phyloP scores from a whole-genome alignment of 2,797 vertebrate genomes.

The Muraenolepis orangiensis region DNA sequence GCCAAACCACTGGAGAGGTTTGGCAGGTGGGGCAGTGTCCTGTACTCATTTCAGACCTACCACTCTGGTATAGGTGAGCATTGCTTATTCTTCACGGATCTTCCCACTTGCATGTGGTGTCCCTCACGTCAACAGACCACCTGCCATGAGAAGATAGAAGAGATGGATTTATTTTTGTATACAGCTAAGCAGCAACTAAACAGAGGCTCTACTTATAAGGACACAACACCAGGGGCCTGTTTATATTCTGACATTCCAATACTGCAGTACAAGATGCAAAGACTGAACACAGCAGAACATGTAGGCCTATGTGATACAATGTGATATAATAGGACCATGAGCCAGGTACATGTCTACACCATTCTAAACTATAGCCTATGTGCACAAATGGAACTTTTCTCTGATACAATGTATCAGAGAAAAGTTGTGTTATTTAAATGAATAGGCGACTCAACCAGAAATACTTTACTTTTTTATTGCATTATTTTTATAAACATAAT shows the following conservation, averaged over 20 bases:
- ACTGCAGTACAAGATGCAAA: too few relatives aligned
- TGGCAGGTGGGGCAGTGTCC: background rate
- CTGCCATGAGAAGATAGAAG: background rate
- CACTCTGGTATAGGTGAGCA: background rate
- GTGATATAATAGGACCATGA: too few relatives aligned
- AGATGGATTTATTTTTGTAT: background rate
- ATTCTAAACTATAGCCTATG: too few relatives aligned
- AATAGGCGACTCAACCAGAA: background rate
- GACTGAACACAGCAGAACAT: too few relatives aligned
- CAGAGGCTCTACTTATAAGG: background rate
- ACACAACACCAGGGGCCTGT: background rate
- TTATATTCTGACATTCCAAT: too few relatives aligned
- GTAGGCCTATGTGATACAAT: too few relatives aligned
- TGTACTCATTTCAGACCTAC: background rate
- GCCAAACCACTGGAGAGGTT: background rate
- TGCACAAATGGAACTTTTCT: too few relatives aligned
- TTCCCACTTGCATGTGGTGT: background rate
- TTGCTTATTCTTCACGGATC: background rate
- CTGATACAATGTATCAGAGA: too few relatives aligned
- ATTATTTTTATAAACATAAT: too few relatives aligned
- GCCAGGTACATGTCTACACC: too few relatives aligned
- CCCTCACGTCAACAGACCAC: background rate
- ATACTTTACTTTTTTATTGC: too few relatives aligned
- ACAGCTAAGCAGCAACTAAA: conserved; percentile 1
- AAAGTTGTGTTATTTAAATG: too few relatives aligned